Conservation (phyloP, 1,140 invertebrate species). For the Zaprionus nigranus region DNA sequence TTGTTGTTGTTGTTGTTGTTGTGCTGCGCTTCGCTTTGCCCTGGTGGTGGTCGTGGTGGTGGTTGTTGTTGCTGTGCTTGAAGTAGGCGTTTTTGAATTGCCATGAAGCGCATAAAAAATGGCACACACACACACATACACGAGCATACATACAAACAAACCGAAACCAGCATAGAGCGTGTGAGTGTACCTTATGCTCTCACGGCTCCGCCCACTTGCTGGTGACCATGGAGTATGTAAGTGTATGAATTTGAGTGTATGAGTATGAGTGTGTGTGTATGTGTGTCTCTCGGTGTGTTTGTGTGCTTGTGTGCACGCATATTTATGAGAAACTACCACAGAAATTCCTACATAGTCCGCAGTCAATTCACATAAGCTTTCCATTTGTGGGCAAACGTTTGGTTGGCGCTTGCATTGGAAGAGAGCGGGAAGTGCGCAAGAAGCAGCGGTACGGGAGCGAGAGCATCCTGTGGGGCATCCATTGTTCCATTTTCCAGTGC, state of each 20-base stretch:
- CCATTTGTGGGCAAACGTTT: constrained; percentile 66
- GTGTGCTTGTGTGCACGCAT: constrained; percentile 56
- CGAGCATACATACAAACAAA: constrained; percentile 31
- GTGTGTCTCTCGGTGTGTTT: constrained; percentile 30
- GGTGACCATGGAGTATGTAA: constrained; percentile 48
- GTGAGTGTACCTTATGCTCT: constrained; percentile 66
- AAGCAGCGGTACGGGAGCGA: background rate
- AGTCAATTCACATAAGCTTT: constrained; percentile 30
- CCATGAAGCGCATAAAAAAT: constrained; percentile 79
- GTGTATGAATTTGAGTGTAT: constrained; percentile 14
- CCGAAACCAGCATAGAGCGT: constrained; percentile 29
- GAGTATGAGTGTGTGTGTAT: constrained; percentile 30
- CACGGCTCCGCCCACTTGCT: constrained; percentile 82
- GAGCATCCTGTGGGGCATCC: constrained; percentile 57
- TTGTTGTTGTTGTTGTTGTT: background rate
- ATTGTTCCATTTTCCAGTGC: constrained; percentile 80
- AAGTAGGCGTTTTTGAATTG: constrained; percentile 84
- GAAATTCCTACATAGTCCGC: constrained; percentile 67
- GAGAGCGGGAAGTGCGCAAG: background rate
- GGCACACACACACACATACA: constrained; percentile 44
- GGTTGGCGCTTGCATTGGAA: constrained; percentile 65
- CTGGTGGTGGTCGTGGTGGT: constrained; percentile 63
- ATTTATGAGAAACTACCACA: constrained; percentile 79
- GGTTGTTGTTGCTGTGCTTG: constrained; percentile 60
- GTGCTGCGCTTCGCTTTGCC: constrained; percentile 36